phyloP scores from a whole-genome alignment of 2,113 vertebrate genomes.

The Petroica traversi region DNA sequence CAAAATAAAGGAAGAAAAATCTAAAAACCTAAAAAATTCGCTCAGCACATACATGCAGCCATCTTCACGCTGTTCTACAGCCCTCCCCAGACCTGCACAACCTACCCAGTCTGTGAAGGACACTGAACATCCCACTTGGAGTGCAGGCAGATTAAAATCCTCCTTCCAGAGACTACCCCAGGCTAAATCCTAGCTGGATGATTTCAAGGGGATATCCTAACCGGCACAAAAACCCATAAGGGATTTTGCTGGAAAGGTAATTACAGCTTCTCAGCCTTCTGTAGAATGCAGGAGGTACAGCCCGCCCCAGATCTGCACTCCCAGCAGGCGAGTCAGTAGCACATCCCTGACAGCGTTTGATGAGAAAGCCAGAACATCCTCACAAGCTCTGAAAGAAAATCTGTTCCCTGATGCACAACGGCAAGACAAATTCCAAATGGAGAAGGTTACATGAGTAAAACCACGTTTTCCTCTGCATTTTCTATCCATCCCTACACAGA shows the following conservation, averaged over 20 bases:
- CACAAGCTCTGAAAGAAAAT: neutral
- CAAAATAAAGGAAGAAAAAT: neutral
- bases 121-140: neutral
- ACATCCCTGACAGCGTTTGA: rapidly evolving
- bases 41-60: neutral
- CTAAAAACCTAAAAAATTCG: neutral
- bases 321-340: neutral
- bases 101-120: neutral
- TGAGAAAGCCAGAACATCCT: neutral
- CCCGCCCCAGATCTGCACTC: neutral
- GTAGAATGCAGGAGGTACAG: neutral
- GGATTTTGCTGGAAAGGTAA: neutral
- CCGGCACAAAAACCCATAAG: neutral
- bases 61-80: neutral
- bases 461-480: neutral
- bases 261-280: neutral
- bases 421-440: neutral
- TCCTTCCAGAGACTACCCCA: neutral
- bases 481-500: neutral
- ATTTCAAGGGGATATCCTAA: neutral
- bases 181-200: neutral
- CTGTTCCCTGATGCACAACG: neutral
- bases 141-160: rapidly evolving
- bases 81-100: neutral
- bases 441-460: neutral